Conservation (phyloP, 1,140 invertebrate species). For the Heliconius hermathena region DNA sequence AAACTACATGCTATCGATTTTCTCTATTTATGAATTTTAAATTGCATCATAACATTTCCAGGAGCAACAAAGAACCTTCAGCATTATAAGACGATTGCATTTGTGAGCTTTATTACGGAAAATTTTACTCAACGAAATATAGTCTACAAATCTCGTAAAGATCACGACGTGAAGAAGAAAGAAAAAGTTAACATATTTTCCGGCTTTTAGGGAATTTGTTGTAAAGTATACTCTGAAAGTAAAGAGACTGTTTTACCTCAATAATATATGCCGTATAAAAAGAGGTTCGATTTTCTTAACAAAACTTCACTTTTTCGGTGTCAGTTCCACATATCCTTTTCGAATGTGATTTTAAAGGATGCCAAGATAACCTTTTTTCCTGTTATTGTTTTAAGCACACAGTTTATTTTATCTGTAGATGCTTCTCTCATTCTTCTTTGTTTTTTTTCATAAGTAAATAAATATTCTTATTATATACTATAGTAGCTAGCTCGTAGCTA, state of each 20-base stretch:
- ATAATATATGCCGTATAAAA: constrained; percentile 8
- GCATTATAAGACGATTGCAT: constrained; percentile 15
- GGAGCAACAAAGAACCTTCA: neutral
- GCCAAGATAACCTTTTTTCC: neutral
- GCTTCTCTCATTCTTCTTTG: no score
- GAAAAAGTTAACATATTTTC: constrained; percentile 28
- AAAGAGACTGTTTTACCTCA: constrained; percentile 7
- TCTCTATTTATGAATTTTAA: constrained; percentile 46
- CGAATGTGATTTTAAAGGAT: neutral
- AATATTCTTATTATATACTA: no score
- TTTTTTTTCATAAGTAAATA: no score
- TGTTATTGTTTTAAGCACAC: neutral
- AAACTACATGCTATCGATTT: constrained; percentile 40
- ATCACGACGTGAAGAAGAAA: constrained; percentile 17
- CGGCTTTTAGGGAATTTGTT: constrained; percentile 25
- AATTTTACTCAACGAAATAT: constrained; percentile 17
- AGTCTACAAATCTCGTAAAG: constrained; percentile 22
- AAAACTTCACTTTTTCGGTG: constrained; percentile 1
- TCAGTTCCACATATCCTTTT: constrained; percentile 6
- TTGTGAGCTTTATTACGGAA: constrained; percentile 17
- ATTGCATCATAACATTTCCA: constrained; percentile 15
- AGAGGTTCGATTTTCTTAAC: constrained; percentile 6
- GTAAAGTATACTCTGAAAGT: constrained; percentile 15
- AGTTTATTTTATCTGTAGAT: no score
- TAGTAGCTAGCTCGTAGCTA: no score